Evolutionary conservation across 2,113 vertebrate genomes (phyloP).

Genomic region (Sakesphorus luctuosus): DNA sequence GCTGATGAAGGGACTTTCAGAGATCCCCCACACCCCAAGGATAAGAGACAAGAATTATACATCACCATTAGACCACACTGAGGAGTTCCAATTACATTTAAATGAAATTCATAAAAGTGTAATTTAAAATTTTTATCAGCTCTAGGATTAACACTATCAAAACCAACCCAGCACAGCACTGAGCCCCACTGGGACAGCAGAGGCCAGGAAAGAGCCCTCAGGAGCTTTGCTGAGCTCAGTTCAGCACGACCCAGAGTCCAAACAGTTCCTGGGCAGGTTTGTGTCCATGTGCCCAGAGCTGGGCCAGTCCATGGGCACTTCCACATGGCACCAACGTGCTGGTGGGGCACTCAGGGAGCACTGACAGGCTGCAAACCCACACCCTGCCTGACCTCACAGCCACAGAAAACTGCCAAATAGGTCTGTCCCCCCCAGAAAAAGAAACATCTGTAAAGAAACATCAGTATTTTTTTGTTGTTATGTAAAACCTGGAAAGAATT

Average conservation of each 20-base stretch:
- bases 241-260: background rate
- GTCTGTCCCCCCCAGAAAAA: background rate
- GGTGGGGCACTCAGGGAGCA: fast-evolving
- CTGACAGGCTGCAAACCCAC: background rate
- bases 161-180: background rate
- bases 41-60: background rate
- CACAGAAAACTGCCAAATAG: background rate
- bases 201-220: background rate
- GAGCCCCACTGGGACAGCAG: background rate
- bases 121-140: background rate
- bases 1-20: background rate
- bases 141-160: background rate
- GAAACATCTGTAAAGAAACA: background rate
- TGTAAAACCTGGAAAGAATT: background rate
- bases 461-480: background rate
- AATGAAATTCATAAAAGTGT: background rate
- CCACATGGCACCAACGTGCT: background rate
- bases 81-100: background rate
- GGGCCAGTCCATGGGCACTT: background rate
- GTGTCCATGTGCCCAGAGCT: background rate
- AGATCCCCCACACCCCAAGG: background rate
- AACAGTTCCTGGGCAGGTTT: fast-evolving
- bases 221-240: background rate
- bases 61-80: background rate
- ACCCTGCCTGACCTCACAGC: background rate